Conservation (phyloP, 92 coral and sea anemone species). For the Pocillopora meandrina region DNA sequence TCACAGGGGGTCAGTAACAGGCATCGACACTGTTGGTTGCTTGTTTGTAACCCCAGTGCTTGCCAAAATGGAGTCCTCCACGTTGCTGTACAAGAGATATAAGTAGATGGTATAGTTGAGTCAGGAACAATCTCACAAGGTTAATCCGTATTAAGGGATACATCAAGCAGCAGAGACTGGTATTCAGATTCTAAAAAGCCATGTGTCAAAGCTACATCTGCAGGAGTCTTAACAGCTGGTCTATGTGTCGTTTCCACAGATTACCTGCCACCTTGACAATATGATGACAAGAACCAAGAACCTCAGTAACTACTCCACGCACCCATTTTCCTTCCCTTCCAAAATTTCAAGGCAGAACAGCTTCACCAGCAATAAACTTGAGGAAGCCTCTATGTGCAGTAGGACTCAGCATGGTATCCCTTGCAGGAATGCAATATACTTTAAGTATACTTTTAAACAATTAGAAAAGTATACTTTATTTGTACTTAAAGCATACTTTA, state of each 20-base stretch:
- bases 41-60: neutral
- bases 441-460: neutral
- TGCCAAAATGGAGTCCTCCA: neutral
- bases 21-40: too few species aligned
- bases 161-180: too few species aligned
- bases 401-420: neutral
- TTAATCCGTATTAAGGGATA: neutral
- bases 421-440: too few species aligned
- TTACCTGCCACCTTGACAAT: conserved; percentile 39
- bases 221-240: conserved; percentile 32
- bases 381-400: neutral
- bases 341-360: conserved; percentile 25
- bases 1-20: too few species aligned
- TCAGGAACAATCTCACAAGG: conserved; percentile 9
- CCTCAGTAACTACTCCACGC: conserved; percentile 34
- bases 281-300: conserved; percentile 39
- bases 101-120: neutral
- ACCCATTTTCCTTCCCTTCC: conserved; percentile 32
- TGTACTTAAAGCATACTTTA: conserved; percentile 3
- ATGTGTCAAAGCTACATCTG: neutral
- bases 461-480: neutral
- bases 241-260: conserved; percentile 39
- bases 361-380: conserved; percentile 16
- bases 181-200: too few species aligned
- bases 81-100: neutral